Base-by-base conservation (phyloP, 2,888 invertebrate species). In the Carpatolechia fugitivella region DNA sequence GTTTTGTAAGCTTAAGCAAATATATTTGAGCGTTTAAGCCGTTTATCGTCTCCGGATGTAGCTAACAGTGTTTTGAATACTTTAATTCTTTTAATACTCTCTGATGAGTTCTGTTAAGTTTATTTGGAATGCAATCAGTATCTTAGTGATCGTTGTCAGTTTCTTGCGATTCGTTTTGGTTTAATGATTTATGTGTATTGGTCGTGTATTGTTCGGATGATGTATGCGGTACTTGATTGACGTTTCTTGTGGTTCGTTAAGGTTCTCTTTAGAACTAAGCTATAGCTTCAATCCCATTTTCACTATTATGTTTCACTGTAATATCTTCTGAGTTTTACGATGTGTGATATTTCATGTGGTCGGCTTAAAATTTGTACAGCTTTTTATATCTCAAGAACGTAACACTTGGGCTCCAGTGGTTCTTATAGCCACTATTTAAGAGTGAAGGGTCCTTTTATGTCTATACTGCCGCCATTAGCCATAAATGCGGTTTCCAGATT, bases 241-340 rank as follows among this genome's bases (percentile, higher is more conserved):
- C 82, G 78, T 70, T 64, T 63, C 70, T 69, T 66, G 73, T 72
- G 75, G 74, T 82, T 82, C 79, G 77, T 84, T 80, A 80, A 72
- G 70, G 64, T 70, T 65, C 75, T 76, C 76, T 80, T 81, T 77
- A 76, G 70, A 72, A 70, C 67, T 56, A 61, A 73, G 16, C 30
- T 29, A 72, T 59, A 68, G 69, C 68, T 69, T 71, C 58, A 70
- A 72, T 44, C 13, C 24, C 64, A 57, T 61, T 29, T 13, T 44
- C 10, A 57, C 52, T 52, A 60, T 63, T 60, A 64, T 63, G 62
- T 58, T 69, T 68, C 63, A n/a, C n/a, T n/a, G 72, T 69, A 70
- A 75, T 77, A 78, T 73, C 71, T 66, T 63, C 61, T 61, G 74
- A 63, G 68, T 64, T 81, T 81, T 76, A 80, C 70, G 72, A 76